Percentiles rank a stretch among this genome's conserved stretches.
phyloP scores from a whole-genome alignment of 1,140 invertebrate genomes.

The Euwallacea similis region DNA sequence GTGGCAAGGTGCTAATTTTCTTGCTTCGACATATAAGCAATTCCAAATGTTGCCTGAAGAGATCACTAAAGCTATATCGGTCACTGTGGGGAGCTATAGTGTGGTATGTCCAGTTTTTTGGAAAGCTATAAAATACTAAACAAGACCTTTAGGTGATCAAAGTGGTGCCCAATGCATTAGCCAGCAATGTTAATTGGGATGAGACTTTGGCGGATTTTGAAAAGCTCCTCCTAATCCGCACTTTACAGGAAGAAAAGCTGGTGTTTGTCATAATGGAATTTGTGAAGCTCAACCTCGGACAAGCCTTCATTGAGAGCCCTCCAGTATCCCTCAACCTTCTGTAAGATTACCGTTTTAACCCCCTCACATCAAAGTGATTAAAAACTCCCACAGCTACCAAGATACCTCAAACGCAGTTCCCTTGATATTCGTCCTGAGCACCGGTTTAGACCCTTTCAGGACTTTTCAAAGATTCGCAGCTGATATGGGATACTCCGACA shows the following conservation, averaged over 20 bases:
- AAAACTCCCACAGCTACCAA: conserved; percentile 61
- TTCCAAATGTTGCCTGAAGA: conserved; percentile 60
- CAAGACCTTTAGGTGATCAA: conserved; percentile 57
- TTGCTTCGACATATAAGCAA: conserved; percentile 59
- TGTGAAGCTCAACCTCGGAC: conserved; percentile 73
- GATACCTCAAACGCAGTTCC: conserved; percentile 75
- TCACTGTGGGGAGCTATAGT: conserved; percentile 63
- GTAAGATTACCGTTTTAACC: conserved; percentile 53
- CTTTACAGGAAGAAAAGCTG: conserved; percentile 79
- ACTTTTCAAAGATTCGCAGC: conserved; percentile 77
- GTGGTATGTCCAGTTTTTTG: conserved; percentile 54
- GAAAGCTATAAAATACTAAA: not conserved
- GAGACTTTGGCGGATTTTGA: conserved; percentile 69
- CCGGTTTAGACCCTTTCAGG: conserved; percentile 87
- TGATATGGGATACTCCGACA: conserved; percentile 75
- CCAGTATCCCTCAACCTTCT: conserved; percentile 68
- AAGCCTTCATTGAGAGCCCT: conserved; percentile 77
- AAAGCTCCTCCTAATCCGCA: conserved; percentile 78
- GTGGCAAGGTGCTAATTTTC: conserved; percentile 64
- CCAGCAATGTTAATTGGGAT: conserved; percentile 62
- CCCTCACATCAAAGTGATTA: not conserved
- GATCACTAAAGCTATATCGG: conserved; percentile 58
- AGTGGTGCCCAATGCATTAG: conserved; percentile 55
- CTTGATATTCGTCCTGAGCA: conserved; percentile 86
- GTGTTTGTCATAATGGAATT: conserved; percentile 79